phyloP scores from a whole-genome alignment of 2,888 invertebrate species.

The Euproctis similis region DNA sequence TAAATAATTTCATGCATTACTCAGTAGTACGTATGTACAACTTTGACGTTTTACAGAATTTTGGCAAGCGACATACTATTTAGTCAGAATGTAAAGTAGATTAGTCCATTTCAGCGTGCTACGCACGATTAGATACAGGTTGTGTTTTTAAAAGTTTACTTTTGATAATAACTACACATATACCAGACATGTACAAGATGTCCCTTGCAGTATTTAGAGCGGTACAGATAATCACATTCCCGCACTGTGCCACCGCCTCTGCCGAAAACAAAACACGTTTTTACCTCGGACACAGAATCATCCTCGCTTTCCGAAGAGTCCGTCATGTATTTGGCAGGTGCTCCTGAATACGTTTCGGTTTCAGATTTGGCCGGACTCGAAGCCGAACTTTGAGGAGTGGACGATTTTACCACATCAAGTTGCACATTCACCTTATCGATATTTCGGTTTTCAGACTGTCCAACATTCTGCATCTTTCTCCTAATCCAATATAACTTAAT shows the following conservation, averaged over 20 bases:
- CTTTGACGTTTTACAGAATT: slow-evolving; percentile 76
- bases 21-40: slow-evolving; percentile 72
- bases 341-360: slow-evolving; percentile 90
- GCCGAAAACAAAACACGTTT: slow-evolving; percentile 74
- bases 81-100: slow-evolving; percentile 56
- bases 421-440: slow-evolving; percentile 85
- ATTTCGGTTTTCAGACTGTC: slow-evolving; percentile 90
- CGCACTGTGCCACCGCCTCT: slow-evolving; percentile 71
- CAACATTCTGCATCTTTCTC: slow-evolving; percentile 95
- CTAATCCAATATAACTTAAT: slow-evolving; percentile 76
- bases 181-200: slow-evolving; percentile 77
- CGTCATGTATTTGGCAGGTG: slow-evolving; percentile 91
- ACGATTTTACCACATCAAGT: slow-evolving; percentile 82
- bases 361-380: slow-evolving; percentile 89
- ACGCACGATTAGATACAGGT: slow-evolving; percentile 39
- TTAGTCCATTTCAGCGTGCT: slow-evolving; percentile 52
- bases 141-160: slow-evolving; percentile 38
- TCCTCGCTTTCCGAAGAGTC: slow-evolving; percentile 97
- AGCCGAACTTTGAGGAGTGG: slow-evolving; percentile 90
- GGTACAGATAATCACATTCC: slow-evolving; percentile 75
- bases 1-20: slow-evolving; percentile 72
- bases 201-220: slow-evolving; percentile 80
- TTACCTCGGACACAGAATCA: slow-evolving; percentile 97
- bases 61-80: slow-evolving; percentile 72
- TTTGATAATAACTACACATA: slow-evolving; percentile 48